Evolutionary conservation across 2,888 invertebrate species (phyloP), one percentile per base, ranked within the genome.

Genomic region (Campoplex capitator): DNA sequence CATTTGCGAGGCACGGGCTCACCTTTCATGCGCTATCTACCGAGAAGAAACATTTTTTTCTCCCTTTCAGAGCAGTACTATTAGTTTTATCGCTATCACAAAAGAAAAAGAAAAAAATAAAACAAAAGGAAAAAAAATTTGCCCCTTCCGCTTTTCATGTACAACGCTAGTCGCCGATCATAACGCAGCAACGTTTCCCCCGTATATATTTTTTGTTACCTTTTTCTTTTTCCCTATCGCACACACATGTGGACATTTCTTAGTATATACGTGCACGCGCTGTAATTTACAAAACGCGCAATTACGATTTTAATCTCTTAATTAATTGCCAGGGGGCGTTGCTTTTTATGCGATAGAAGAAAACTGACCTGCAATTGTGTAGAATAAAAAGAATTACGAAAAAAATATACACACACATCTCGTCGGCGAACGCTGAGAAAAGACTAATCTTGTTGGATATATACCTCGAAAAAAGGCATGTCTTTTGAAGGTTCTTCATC

Each of bases 71-170:
- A 84, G 91, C 90, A 91, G 92, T 92, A 91, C 91, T 91, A 92
- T 92, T 91, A 92, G 90, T 91, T 92, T 93, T 92, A 93, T 93
- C 93, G 90, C 88, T 74, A 83, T 87, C 90, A 88, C 88, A 90
- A 42, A 48, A 28, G 18, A 32, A 42, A 8, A 16, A 38, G 54
- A 54, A 51, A 68, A 65, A 51, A 11, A 3, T 9, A 45, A 6
- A 23, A 45, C 16, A 28, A 3, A 23, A 38, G 11, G 28, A n/a
- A 67, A 73, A 82, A 83, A 86, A 70, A 78, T 56, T 73, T 71
- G 65, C 58, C 56, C 83, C 71, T 54, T 85, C 56, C 62, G 48
- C 74, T 83, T 76, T 51, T 70, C 78, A 42, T 67, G 42, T 62
- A 68, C 32, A 23, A 54, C 62, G 58, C 11, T 54, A 76, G 62